Conservation (phyloP, 2,888 invertebrate species). For the Nematopogon swammerdamellus region DNA sequence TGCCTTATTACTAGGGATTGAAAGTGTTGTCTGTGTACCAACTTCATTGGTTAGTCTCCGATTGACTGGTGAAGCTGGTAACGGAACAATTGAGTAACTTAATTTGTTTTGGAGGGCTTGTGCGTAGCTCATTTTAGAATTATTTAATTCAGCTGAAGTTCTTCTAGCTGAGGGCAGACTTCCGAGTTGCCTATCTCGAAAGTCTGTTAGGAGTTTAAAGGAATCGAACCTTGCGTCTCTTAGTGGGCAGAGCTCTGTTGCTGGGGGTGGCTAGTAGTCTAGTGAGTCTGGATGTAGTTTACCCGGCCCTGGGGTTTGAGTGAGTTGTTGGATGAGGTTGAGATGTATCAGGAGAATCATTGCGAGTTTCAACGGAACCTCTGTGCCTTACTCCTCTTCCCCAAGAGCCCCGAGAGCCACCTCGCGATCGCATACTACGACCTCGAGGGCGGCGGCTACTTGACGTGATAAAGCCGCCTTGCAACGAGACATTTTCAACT, state of each 20-base stretch:
- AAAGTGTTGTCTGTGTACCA: not conserved
- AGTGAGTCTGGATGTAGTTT: not conserved
- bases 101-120: not conserved
- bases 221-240: not conserved
- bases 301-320: not conserved
- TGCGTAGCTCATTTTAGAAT: constrained; percentile 10
- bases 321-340: no score
- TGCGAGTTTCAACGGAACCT: no score
- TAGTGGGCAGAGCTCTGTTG: no score
- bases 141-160: constrained; percentile 12
- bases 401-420: no score
- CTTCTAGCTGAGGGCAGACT: not conserved
- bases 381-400: no score
- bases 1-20: no score
- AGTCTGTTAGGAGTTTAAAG: not conserved
- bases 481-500: no score
- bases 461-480: no score
- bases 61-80: constrained; percentile 1
- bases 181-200: not conserved
- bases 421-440: no score
- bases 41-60: not conserved
- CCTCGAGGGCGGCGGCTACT: no score
- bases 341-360: no score
- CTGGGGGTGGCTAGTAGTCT: no score
- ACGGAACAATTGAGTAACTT: not conserved